Evolutionary conservation across 2,888 invertebrate genomes (phyloP), one percentile per base, ranked within the genome.

Genomic region (Dryomyza anilis): DNA sequence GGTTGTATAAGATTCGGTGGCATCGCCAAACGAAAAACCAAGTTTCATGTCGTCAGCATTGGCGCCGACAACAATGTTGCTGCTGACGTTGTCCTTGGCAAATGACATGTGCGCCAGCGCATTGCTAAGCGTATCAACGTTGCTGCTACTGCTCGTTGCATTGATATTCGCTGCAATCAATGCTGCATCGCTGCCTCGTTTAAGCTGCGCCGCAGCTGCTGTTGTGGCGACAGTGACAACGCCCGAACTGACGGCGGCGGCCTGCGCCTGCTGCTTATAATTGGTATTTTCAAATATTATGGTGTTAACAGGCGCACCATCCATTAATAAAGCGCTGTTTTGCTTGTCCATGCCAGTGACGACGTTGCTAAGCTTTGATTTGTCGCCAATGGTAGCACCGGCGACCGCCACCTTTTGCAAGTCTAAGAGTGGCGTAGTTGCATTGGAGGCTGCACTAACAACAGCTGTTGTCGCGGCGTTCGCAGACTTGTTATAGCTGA

Each of bases 211-310:
- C 16, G 27, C n/a, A n/a, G 25, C 12, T 8, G 23, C 14, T 14
- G 25, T 3, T 8, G 25, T 6, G 16, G 25, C 16, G 14, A 48
- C 19, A 16, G 48, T 30, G n/a, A n/a, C n/a, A n/a, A n/a, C n/a
- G n/a, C n/a, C n/a, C 12, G 64, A 58, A 63, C 21, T 53, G 60
- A 12, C 65, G 60, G 69, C 70, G 67, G 73, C 67, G 12, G 70
- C 70, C 68, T 76, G 76, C 57, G 74, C 74, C 58, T 77, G 78
- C 64, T 88, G 89, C 80, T 94, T 94, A 80, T 91, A 94, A 81
- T 95, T 95, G 1, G 94, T 95, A 80, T 95, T 95, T 78, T 95
- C 95, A 78, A 95, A 95, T 70, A 95, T 94, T 60, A 95, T 91
- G 0, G 94, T 94, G 78, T 93, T 92, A 21, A 94, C 92, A 2